phyloP scores from a whole-genome alignment of 2,113 vertebrate species.

The Odobenus rosmarus region DNA sequence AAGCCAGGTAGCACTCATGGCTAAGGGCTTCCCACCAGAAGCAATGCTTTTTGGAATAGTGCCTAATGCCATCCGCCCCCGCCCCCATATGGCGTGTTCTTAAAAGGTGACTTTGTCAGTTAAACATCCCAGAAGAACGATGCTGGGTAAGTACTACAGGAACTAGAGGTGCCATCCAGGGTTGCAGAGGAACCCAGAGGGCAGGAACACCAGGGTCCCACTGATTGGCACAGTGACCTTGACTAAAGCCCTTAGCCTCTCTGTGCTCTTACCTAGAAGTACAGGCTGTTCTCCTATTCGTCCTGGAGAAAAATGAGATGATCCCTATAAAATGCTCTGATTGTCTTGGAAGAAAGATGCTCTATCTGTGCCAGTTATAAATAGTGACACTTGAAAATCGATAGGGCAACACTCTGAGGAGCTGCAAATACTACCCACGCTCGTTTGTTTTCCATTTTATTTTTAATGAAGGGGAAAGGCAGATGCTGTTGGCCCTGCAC shows the following conservation, averaged over 20 bases:
- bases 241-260: not conserved
- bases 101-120: conserved; percentile 17
- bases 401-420: conserved; percentile 49
- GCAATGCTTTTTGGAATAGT: not conserved
- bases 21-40: not conserved
- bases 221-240: not conserved
- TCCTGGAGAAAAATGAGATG: conserved; percentile 17
- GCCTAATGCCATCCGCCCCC: not conserved
- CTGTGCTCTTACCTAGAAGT: not conserved
- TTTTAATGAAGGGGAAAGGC: not conserved
- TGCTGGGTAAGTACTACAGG: not conserved
- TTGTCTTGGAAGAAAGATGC: conserved; percentile 63
- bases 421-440: not conserved
- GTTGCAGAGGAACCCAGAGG: not conserved
- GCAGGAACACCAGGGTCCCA: not conserved
- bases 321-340: conserved; percentile 6
- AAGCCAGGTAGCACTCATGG: not conserved
- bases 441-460: conserved; percentile 53
- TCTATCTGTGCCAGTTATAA: conserved; percentile 67
- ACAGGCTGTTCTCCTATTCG: not conserved
- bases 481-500: not conserved
- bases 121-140: not conserved
- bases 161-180: not conserved
- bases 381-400: conserved; percentile 61
- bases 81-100: not conserved